A percentile compares a stretch with the other conserved stretches of the same genome.
These are phyloP conservation scores for Lymantria dispar DNA, from an alignment of 2,888 invertebrate genomes.

Conservation along the genomic window DNA sequence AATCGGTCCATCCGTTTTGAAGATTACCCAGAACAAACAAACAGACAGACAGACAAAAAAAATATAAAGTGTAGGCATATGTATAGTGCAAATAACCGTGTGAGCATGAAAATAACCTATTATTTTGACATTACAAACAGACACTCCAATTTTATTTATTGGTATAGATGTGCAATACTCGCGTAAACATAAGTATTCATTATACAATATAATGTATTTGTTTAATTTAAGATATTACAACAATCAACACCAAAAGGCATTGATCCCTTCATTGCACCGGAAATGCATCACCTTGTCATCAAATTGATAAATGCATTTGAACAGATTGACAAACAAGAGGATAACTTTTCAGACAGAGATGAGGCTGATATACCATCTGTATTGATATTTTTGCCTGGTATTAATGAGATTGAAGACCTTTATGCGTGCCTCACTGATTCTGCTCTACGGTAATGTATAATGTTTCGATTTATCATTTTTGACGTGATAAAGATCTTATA, in stretches of 20 bases:
- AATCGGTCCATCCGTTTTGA: too few species aligned
- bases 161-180: too few species aligned
- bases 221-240: conserved; percentile 65
- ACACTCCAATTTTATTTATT: too few species aligned
- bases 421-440: conserved; percentile 64
- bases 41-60: too few species aligned
- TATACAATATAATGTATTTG: not conserved
- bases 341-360: conserved; percentile 42
- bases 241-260: conserved; percentile 55
- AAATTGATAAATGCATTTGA: conserved; percentile 86
- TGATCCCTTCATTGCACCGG: conserved; percentile 81
- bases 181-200: too few species aligned
- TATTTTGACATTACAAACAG: too few species aligned
- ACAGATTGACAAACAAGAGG: conserved; percentile 80
- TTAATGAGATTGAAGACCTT: conserved; percentile 91
- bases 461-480: not conserved
- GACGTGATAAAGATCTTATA: too few species aligned
- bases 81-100: too few species aligned
- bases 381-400: conserved; percentile 94
- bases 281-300: conserved; percentile 83
- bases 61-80: too few species aligned
- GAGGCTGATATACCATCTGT: conserved; percentile 83
- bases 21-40: too few species aligned
- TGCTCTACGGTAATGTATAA: conserved; percentile 45
- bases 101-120: too few species aligned